These are phyloP conservation scores for Thereva unica DNA, from an alignment of 2,888 invertebrate species.

Conservation along the genomic window DNA sequence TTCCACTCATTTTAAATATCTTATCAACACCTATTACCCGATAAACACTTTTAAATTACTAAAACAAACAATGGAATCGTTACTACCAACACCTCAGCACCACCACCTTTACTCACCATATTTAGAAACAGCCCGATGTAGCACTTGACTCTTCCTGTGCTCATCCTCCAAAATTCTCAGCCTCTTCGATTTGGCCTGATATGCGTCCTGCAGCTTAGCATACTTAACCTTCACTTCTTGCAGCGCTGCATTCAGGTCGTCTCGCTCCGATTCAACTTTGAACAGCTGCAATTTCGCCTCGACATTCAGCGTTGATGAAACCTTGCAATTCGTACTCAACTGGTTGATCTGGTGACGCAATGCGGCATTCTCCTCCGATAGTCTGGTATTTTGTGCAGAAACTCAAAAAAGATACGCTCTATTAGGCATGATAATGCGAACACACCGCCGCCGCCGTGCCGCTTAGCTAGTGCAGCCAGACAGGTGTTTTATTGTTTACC, in stretches of 20 bases:
- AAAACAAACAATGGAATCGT: no score
- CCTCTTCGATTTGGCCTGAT: slow-evolving; percentile 50
- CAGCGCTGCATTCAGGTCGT: slow-evolving; percentile 49
- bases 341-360: slow-evolving; percentile 49
- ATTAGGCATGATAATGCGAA: no score
- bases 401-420: slow-evolving; percentile 42
- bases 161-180: slow-evolving; percentile 52
- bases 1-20: no score
- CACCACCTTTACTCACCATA: no score
- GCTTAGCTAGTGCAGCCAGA: no score
- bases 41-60: no score
- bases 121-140: no score
- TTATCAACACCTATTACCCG: no score
- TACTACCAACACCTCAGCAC: no score
- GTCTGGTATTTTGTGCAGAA: slow-evolving; percentile 47
- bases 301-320: slow-evolving; percentile 47
- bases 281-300: slow-evolving; percentile 49
- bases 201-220: slow-evolving; percentile 51
- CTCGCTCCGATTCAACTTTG: slow-evolving; percentile 51
- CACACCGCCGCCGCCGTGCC: no score
- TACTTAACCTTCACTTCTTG: slow-evolving; percentile 51
- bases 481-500: not conserved
- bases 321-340: slow-evolving; percentile 45
- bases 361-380: slow-evolving; percentile 50
- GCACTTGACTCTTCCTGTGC: slow-evolving; percentile 40